Evolutionary conservation across 2,113 vertebrate genomes (phyloP), one percentile per base, ranked within the genome.

Genomic region (Leucoraja erinaceus): DNA sequence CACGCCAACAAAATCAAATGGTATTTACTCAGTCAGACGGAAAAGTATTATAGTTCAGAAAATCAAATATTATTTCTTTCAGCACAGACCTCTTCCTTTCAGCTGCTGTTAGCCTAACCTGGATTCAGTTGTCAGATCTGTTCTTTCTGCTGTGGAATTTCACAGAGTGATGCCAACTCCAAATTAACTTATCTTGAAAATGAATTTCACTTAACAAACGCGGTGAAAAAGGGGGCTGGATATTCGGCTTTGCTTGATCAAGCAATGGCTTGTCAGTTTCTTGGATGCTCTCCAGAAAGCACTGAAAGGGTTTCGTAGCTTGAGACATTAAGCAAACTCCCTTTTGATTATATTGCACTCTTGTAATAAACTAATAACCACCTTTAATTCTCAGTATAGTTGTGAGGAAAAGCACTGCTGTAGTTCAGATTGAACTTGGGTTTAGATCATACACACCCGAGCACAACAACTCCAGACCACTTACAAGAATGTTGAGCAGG

Each of bases 1-100:
- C 28, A 88, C 3, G 83, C 83, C 83, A 88, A 88, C 9, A 63
- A 88, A 88, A 88, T 88, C 59, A 88, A 88, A 88, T 31, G 5
- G 14, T 88, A 83, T 88, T 88, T 33, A 63, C 63, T 88, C 83
- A 88, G 83, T 88, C 28, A 16, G 83, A 66, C 28, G 59, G 83
- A 88, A 88, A 88, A 88, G 59, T 66, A 88, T 88, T 88, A 88
- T 63, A 31, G 83, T 63, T 63, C 28, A 88, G 83, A 88, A 77
- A 77, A 77, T 81, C 54, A 63, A 66, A 31, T 63, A 31, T 86
- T 86, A 28, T 88, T 31, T 63, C 61, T 88, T 86, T 88, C 83
- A 63, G n/a, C 83, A 88, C 28, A 66, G 61, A 7, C 28, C 5
- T 88, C 54, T 59, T 83, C 22, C 47, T 83, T 59, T 88, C 11